Evolutionary conservation across 2,888 invertebrate species (phyloP).

Genomic region (Heliconius hortense): DNA sequence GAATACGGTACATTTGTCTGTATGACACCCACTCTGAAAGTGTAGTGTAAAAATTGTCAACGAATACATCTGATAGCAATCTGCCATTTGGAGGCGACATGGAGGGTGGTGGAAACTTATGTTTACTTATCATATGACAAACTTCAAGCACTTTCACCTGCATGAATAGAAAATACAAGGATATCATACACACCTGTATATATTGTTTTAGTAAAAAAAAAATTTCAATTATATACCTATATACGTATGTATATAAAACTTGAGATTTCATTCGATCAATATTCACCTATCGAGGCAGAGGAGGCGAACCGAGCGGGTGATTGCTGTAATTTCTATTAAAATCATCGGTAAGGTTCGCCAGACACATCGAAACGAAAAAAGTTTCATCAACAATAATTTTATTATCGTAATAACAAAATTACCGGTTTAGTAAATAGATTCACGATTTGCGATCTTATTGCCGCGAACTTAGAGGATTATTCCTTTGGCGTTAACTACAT

Average conservation of each 20-base stretch:
- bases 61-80: constrained; percentile 76
- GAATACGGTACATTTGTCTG: constrained; percentile 79
- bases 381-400: constrained; percentile 82
- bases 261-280: constrained; percentile 31
- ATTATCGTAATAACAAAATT: constrained; percentile 82
- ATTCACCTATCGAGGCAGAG: constrained; percentile 73
- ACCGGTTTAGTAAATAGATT: constrained; percentile 68
- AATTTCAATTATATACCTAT: neutral
- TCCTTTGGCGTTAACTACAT: constrained; percentile 64
- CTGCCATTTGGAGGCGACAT: constrained; percentile 64
- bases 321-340: constrained; percentile 80
- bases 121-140: constrained; percentile 31
- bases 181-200: neutral
- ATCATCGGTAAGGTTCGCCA: constrained; percentile 79
- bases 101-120: constrained; percentile 41
- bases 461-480: constrained; percentile 63
- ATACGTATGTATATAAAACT: constrained; percentile 4
- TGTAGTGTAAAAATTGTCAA: constrained; percentile 80
- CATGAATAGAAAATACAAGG: constrained; percentile 12
- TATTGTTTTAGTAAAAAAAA: neutral
- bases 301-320: constrained; percentile 65
- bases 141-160: constrained; percentile 19
- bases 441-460: constrained; percentile 71
- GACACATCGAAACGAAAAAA: constrained; percentile 79
- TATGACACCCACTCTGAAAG: constrained; percentile 69